Conservation (phyloP, 2,888 invertebrate species). For the Diaphora mendica region DNA sequence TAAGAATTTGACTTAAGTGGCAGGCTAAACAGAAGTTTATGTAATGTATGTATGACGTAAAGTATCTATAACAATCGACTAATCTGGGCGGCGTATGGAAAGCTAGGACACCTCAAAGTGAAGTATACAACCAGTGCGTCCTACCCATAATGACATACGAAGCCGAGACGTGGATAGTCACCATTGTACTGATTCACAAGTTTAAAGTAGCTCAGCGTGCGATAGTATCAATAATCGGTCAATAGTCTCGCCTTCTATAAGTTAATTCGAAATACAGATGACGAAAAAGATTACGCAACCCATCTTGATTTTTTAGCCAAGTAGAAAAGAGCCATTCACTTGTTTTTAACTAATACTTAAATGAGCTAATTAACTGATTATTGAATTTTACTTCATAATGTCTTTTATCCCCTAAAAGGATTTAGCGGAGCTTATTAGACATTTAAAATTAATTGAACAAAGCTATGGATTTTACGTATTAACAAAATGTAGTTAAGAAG, state of each 20-base stretch:
- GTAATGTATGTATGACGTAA: too few species aligned
- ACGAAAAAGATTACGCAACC: not conserved
- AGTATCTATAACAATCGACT: too few species aligned
- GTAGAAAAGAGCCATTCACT: not conserved
- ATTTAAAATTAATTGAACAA: slow-evolving; percentile 8
- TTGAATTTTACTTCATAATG: not conserved
- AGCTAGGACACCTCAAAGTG: too few species aligned
- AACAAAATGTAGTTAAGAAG: slow-evolving; percentile 12
- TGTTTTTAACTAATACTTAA: not conserved
- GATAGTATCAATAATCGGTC: not conserved
- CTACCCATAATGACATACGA: too few species aligned
- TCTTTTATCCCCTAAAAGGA: not conserved
- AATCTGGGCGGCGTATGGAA: too few species aligned
- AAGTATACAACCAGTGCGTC: too few species aligned
- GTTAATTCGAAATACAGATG: not conserved
- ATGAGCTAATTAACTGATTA: not conserved
- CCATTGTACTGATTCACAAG: too few species aligned
- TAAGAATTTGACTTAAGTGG: too few species aligned
- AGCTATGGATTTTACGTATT: slow-evolving; percentile 18
- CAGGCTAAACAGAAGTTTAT: too few species aligned
- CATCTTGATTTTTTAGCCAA: not conserved
- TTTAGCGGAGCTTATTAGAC: not conserved
- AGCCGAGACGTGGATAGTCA: too few species aligned
- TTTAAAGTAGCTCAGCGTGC: too few species aligned
- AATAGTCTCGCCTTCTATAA: not conserved